Conservation (phyloP, 2,888 invertebrate genomes). For the Parnassius orleans region DNA sequence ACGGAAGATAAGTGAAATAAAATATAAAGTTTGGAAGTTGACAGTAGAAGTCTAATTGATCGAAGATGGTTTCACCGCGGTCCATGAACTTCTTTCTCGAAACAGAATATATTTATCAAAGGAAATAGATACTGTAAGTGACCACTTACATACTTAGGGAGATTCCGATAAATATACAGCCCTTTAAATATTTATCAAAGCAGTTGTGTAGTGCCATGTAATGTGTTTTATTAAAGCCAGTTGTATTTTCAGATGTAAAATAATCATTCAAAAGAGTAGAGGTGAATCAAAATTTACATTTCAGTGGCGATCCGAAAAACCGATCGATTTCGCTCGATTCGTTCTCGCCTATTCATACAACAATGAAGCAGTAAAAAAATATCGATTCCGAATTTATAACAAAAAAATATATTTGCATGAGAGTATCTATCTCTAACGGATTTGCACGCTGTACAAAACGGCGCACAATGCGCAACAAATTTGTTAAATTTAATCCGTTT, state of each 20-base stretch:
- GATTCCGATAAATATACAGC: no score
- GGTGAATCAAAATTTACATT: conserved; percentile 38
- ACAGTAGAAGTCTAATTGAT: no score
- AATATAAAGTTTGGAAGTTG: no score
- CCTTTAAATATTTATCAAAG: no score
- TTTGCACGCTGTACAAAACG: conserved; percentile 59
- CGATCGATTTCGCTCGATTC: conserved; percentile 42
- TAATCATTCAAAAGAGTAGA: conserved; percentile 36
- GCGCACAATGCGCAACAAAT: conserved; percentile 67
- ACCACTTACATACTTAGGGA: no score
- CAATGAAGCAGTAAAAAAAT: conserved; percentile 46
- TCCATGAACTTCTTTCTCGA: no score
- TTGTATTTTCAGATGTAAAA: conserved; percentile 11
- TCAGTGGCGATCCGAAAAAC: conserved; percentile 32
- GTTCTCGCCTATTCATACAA: conserved; percentile 53
- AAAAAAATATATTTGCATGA: conserved; percentile 57
- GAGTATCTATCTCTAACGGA: conserved; percentile 65
- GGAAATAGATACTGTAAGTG: no score
- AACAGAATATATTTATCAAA: no score
- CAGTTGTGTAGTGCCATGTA: no score
- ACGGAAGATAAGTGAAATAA: no score
- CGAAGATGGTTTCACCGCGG: no score
- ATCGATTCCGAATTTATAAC: conserved; percentile 50
- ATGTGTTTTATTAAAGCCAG: background rate
- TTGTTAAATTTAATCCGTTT: conserved; percentile 60